Base-by-base conservation (phyloP, 1,140 invertebrate genomes). In the Calliphora vicina region DNA sequence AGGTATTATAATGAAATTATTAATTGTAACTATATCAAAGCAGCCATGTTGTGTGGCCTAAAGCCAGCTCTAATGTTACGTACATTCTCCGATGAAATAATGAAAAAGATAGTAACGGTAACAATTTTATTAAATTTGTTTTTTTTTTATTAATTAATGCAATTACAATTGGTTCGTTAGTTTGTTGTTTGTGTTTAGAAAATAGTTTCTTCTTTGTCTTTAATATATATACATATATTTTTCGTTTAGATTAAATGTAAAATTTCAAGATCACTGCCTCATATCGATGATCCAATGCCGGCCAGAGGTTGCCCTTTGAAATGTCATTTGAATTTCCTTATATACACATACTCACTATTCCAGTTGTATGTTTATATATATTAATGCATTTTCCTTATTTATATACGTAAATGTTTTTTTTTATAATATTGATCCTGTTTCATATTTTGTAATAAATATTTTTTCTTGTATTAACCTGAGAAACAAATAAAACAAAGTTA, bases 41-140 rank as follows among this genome's bases (percentile, higher is more conserved):
- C 86, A 10, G 89, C 88, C 13, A 78, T 90, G 84, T 72, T 90
- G 20, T 90, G 89, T 35, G 89, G 89, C 8, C 9, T 87, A 1
- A 85, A 86, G 20, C 80, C 86, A 1, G 89, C 89, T 43, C 76
- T 67, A 29, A 84, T 87, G 74, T 50, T 90, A 20, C 80, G 89
- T 67, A 87, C 86, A 80, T 88, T 90, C 45, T 85, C 89, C 4
- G 85, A 67, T 0, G 86, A 88, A 23, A 85, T 85, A 57, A 88
- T 90, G 86, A 81, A 84, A n/a, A 74, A 78, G 78, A 71, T 81
- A 20, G 12, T 84, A 35, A 42, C 73, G 80, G 83, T 84, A 78
- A 81, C 35, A 35, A 42, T 71, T 78, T 13, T 82, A n/a, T 17
- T 82, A 35, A 20, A 6, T 35, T 81, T 27, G 9, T 71, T 83